Percentiles rank a stretch among this genome's conserved stretches.
Evolutionary conservation across 2,888 invertebrate species (phyloP).

Genomic region (Eumerus sabulonum): DNA sequence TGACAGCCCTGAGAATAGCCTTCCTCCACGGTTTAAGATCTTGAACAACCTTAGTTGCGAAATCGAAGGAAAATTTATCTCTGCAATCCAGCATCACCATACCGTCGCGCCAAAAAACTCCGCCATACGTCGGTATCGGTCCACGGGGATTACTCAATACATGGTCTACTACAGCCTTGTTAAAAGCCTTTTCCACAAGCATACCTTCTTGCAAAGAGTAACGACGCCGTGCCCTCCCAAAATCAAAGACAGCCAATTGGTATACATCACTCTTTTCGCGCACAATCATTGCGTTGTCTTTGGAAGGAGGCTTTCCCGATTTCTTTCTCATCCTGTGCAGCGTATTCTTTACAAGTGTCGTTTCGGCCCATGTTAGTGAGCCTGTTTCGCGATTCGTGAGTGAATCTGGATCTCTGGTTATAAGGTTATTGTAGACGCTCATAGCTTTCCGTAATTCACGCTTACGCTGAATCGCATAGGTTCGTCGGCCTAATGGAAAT

Average conservation of each 20-base stretch:
- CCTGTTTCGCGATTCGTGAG: slow-evolving; percentile 18
- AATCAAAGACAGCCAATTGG: slow-evolving; percentile 37
- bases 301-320: neutral
- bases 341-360: neutral
- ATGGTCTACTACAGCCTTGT: slow-evolving; percentile 17
- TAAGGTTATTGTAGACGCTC: slow-evolving; percentile 1
- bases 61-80: slow-evolving; percentile 17
- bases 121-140: slow-evolving; percentile 15
- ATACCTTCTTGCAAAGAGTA: slow-evolving; percentile 24
- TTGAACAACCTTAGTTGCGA: slow-evolving; percentile 21
- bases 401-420: slow-evolving; percentile 6
- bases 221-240: slow-evolving; percentile 9
- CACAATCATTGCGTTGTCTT: neutral
- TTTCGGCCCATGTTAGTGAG: slow-evolving; percentile 44
- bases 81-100: slow-evolving; percentile 45
- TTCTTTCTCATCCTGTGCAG: neutral
- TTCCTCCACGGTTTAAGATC: slow-evolving; percentile 25
- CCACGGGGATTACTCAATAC: neutral
- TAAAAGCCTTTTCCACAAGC: slow-evolving; percentile 23
- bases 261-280: neutral
- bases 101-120: slow-evolving; percentile 29
- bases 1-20: slow-evolving; percentile 14
- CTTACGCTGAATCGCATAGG: neutral
- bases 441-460: neutral
- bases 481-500: neutral